Percentiles rank a stretch among this genome's conserved stretches.
Conservation (phyloP, 1,140 invertebrate genomes). For the Neodiprion pinetum region DNA sequence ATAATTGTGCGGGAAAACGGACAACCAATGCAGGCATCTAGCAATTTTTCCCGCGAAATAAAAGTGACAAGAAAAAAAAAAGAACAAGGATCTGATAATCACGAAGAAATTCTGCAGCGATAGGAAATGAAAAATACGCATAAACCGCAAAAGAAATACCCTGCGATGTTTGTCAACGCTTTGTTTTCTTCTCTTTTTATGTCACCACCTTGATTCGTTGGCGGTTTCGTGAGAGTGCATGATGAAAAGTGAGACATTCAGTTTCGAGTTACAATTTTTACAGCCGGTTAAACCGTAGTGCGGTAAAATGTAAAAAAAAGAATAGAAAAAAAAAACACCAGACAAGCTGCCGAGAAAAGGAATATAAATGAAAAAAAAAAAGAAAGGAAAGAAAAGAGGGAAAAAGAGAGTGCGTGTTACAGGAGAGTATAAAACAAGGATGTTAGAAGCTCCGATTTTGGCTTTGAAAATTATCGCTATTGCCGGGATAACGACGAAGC, state of each 20-base stretch:
- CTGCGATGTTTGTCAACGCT: too few species aligned
- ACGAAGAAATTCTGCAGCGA: too few species aligned
- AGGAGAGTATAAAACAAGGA: too few species aligned
- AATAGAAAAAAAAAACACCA: not conserved
- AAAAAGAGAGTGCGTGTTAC: not conserved
- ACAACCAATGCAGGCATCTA: not conserved
- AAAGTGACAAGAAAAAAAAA: too few species aligned
- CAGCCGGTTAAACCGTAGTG: not conserved
- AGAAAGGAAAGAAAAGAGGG: not conserved
- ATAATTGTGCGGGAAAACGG: not conserved
- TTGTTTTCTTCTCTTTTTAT: too few species aligned
- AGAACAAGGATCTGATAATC: too few species aligned
- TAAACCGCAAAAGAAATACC: too few species aligned
- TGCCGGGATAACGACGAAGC: too few species aligned
- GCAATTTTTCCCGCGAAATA: too few species aligned
- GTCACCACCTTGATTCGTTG: not conserved
- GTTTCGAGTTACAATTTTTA: constrained; percentile 1
- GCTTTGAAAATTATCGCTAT: too few species aligned
- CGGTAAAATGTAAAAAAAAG: not conserved
- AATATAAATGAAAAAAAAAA: not conserved
- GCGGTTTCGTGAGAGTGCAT: not conserved
- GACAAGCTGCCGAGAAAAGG: not conserved
- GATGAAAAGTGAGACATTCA: constrained; percentile 4
- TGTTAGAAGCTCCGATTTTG: too few species aligned
- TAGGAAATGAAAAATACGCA: too few species aligned